Evolutionary conservation across 1,140 invertebrate genomes (phyloP), one percentile per base, ranked within the genome.

Genomic region (Drosophila yakuba): DNA sequence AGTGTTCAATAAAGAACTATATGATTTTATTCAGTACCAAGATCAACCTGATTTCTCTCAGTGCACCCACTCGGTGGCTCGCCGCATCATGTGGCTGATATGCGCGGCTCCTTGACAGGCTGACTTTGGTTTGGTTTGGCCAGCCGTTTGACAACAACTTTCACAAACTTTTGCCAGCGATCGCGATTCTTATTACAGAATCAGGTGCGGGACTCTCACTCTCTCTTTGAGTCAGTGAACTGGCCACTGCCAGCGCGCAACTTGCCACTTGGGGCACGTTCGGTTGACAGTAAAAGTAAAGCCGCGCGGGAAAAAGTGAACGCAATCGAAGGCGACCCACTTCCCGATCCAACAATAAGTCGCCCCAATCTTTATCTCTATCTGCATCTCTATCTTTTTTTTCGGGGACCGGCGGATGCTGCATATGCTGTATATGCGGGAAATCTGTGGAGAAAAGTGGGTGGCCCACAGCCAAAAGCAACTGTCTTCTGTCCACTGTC

Each of bases 281-380:
- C 47, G 71, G 75, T 88, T 86, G 83, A 86, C 83, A 86, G 83
- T 86, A 86, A 86, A 86, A 86, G 83, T 86, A 83, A 77, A 43
- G 59, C 60, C 23, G 60, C 64, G 44, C 36, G 62, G 80, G 73
- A 88, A 86, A 86, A 86, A 86, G 83, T 86, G 83, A 86, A 88
- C 79, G 83, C 84, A 88, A 83, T 88, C 74, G 68, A 74, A 71
- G 52, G 63, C 60, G 82, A 88, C 83, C 83, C 67, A 88, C 78
- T 76, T 86, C 66, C 47, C 28, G 51, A 51, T 36, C 56, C 57
- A 78, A 51, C 55, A 77, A 71, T 59, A 58, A 59, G 58, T 36
- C 60, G 60, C 72, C 39, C 7, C 43, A 44, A 44, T 47, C 41
- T 50, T 48, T 45, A 44, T 58, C 41, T 50, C 43, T 41, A 44